These are phyloP conservation scores for Thryonomys swinderianus DNA, from an alignment of 2,113 vertebrate species.

Conservation along the genomic window DNA sequence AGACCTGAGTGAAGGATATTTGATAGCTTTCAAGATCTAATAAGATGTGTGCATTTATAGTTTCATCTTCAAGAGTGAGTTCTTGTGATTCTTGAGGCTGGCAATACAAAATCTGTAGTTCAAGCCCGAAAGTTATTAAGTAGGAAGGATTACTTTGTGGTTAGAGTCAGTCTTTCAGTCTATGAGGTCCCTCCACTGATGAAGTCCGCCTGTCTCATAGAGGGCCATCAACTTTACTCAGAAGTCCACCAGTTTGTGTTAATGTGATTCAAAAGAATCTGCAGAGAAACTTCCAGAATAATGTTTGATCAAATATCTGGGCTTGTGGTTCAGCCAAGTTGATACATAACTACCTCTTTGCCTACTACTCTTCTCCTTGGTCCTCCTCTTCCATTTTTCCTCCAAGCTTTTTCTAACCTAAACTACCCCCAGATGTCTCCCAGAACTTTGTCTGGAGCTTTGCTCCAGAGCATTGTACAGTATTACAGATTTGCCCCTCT, in stretches of 20 bases:
- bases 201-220: background rate
- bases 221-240: background rate
- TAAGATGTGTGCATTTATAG: background rate
- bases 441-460: background rate
- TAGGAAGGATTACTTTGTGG: background rate
- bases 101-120: background rate
- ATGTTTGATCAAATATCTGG: background rate
- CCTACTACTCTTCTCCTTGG: background rate
- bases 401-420: background rate
- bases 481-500: background rate
- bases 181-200: background rate
- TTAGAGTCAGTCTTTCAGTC: background rate
- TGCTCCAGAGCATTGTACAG: background rate
- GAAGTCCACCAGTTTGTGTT: background rate
- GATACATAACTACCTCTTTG: background rate
- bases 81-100: background rate
- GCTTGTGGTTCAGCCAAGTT: background rate
- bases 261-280: background rate
- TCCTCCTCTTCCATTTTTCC: background rate
- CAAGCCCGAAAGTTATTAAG: background rate
- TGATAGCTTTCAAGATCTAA: background rate
- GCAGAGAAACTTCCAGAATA: conserved; percentile 15
- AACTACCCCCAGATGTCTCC: background rate
- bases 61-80: background rate
- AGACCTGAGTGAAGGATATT: background rate